These are phyloP conservation scores for Neosilurus mollespiculum DNA, from an alignment of 2,797 vertebrate genomes.

Conservation along the genomic window DNA sequence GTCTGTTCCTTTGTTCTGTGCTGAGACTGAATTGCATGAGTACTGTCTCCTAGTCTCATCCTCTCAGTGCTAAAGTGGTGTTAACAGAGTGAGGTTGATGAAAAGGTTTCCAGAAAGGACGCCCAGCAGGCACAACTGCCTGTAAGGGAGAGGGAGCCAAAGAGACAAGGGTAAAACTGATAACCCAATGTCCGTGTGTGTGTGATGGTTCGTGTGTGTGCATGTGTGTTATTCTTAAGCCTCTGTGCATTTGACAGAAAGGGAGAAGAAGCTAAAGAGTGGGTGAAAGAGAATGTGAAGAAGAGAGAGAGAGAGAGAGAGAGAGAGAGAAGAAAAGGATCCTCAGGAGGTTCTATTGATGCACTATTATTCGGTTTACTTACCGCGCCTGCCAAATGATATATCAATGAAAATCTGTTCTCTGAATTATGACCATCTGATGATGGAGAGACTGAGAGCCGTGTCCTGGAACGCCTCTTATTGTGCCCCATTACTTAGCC, in stretches of 20 bases:
- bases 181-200: constrained; percentile 21
- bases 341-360: constrained; percentile 52
- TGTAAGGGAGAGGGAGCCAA: constrained; percentile 30
- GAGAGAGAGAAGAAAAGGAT: constrained; percentile 41
- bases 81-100: constrained; percentile 73
- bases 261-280: constrained; percentile 24
- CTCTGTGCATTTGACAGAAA: constrained; percentile 26
- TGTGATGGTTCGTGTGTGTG: constrained; percentile 33
- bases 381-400: constrained; percentile 59
- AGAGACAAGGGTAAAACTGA: constrained; percentile 12
- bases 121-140: constrained; percentile 63
- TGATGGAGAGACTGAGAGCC: constrained; percentile 45
- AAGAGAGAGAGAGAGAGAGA: not conserved
- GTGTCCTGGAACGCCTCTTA: constrained; percentile 55
- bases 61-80: constrained; percentile 71
- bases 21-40: constrained; percentile 31
- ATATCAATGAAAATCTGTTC: constrained; percentile 67
- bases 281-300: constrained; percentile 32
- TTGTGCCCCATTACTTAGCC: constrained; percentile 67
- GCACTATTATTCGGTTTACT: constrained; percentile 58
- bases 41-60: constrained; percentile 57
- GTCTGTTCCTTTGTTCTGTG: not conserved
- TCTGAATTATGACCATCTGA: constrained; percentile 58
- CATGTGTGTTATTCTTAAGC: constrained; percentile 22
- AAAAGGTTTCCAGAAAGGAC: constrained; percentile 69